phyloP scores from a whole-genome alignment of 2,888 invertebrate genomes.

The Temnothorax ravouxi region DNA sequence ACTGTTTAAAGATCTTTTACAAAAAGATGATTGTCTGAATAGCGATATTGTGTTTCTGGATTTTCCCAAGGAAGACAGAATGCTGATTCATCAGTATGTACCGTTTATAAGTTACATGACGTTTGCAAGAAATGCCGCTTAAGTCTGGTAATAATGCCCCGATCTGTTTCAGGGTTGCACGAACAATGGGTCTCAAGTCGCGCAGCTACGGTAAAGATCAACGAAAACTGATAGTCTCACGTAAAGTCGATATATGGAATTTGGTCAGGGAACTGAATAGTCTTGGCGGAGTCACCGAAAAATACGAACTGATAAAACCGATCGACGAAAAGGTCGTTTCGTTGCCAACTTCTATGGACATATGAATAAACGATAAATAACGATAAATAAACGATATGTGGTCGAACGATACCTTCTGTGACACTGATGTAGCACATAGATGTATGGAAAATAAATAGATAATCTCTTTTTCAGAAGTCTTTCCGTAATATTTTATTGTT shows the following conservation, averaged over 20 bases:
- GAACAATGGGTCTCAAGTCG: conserved; percentile 86
- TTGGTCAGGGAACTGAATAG: conserved; percentile 86
- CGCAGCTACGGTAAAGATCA: conserved; percentile 87
- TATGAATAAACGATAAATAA: not conserved
- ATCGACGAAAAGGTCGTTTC: conserved; percentile 32
- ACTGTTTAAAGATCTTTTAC: conserved; percentile 85
- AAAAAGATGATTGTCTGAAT: conserved; percentile 78
- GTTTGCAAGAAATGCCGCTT: not conserved
- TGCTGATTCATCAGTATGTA: conserved; percentile 88
- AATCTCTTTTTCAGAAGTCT: not conserved
- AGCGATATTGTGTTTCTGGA: conserved; percentile 89
- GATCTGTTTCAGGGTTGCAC: not conserved
- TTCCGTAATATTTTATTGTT: conserved; percentile 47
- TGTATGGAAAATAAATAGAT: conserved; percentile 8
- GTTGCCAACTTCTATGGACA: not conserved
- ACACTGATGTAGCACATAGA: conserved; percentile 24
- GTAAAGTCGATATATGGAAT: conserved; percentile 86
- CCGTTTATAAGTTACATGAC: not conserved
- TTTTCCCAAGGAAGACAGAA: conserved; percentile 90
- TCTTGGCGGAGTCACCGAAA: conserved; percentile 87
- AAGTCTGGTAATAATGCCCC: not conserved
- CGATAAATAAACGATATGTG: not conserved
- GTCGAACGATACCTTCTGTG: conserved; percentile 10
- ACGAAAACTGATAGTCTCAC: conserved; percentile 87
- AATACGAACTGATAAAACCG: conserved; percentile 87